A percentile compares a stretch with the other conserved stretches of the same genome.
phyloP scores from a whole-genome alignment of 2,888 invertebrate genomes.

The Polymixis flavicincta region DNA sequence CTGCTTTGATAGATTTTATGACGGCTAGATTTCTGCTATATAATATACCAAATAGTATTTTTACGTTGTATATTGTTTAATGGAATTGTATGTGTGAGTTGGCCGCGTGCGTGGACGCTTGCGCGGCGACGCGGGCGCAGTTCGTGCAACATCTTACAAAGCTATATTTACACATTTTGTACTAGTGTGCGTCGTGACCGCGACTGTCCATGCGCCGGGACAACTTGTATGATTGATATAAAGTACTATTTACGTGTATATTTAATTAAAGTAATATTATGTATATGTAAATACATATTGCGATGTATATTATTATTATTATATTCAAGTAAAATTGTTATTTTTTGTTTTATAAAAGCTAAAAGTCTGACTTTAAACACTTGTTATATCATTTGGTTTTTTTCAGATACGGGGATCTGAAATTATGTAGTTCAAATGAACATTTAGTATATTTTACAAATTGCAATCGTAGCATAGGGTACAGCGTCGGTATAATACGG shows the following conservation, averaged over 20 bases:
- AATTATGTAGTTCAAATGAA: constrained; percentile 83
- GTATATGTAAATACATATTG: constrained; percentile 90
- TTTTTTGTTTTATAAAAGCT: constrained; percentile 86
- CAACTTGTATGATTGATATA: constrained; percentile 83
- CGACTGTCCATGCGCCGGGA: constrained; percentile 64
- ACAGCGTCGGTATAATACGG: constrained; percentile 75
- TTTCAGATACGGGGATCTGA: constrained; percentile 86
- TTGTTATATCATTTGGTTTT: constrained; percentile 86
- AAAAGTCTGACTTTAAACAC: constrained; percentile 90
- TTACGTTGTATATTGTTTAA: constrained; percentile 89
- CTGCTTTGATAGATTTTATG: constrained; percentile 88
- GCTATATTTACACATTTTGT: constrained; percentile 48
- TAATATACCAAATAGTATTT: constrained; percentile 91
- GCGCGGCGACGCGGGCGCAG: constrained; percentile 48
- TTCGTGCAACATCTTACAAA: constrained; percentile 38
- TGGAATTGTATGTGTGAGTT: constrained; percentile 83
- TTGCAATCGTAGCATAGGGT: constrained; percentile 80
- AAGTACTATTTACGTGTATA: constrained; percentile 88
- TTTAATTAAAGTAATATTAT: constrained; percentile 87
- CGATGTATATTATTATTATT: constrained; percentile 88
- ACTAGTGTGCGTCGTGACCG: constrained; percentile 55
- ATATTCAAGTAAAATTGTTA: constrained; percentile 89
- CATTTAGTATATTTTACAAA: constrained; percentile 81
- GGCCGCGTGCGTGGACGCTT: constrained; percentile 65
- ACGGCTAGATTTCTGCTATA: constrained; percentile 89